A percentile compares a stretch with the other conserved stretches of the same genome.
These are phyloP conservation scores for Acanthochromis polyacanthus DNA, from an alignment of 2,113 vertebrate species.

Conservation along the genomic window DNA sequence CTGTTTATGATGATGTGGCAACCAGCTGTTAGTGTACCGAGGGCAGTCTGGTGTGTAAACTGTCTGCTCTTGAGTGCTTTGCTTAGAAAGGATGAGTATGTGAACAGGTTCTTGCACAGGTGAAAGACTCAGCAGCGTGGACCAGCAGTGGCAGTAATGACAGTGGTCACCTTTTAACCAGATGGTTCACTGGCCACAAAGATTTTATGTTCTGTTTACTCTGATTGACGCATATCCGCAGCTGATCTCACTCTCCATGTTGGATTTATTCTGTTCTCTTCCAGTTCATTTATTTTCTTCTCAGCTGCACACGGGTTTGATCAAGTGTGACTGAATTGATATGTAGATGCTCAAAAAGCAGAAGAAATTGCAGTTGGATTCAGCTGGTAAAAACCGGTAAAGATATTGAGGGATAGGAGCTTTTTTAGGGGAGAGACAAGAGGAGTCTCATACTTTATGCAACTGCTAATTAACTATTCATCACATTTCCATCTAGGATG, in stretches of 20 bases:
- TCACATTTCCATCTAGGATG: neutral
- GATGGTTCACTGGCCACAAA: conserved; percentile 33
- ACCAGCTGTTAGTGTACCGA: conserved; percentile 60
- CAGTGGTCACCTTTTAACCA: conserved; percentile 45
- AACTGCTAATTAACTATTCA: neutral
- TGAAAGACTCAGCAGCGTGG: conserved; percentile 6
- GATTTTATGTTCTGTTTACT: conserved; percentile 48
- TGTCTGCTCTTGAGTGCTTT: conserved; percentile 57
- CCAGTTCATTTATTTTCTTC: conserved; percentile 25
- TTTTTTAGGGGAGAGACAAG: neutral
- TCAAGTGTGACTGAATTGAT: neutral
- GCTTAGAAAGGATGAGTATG: conserved; percentile 49
- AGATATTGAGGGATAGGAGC: neutral
- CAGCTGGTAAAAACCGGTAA: neutral
- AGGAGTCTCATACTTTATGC: neutral
- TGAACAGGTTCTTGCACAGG: conserved; percentile 33
- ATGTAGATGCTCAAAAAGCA: conserved; percentile 44
- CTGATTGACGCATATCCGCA: conserved; percentile 6
- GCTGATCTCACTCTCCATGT: neutral
- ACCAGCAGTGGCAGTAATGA: conserved; percentile 33
- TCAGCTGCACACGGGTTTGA: conserved; percentile 11
- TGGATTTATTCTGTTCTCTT: neutral
- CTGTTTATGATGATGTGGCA: conserved; percentile 68
- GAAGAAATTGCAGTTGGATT: conserved; percentile 7
- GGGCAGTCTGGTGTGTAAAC: conserved; percentile 67